Conservation (phyloP, 2,113 vertebrate species). For the Scopus umbretta region DNA sequence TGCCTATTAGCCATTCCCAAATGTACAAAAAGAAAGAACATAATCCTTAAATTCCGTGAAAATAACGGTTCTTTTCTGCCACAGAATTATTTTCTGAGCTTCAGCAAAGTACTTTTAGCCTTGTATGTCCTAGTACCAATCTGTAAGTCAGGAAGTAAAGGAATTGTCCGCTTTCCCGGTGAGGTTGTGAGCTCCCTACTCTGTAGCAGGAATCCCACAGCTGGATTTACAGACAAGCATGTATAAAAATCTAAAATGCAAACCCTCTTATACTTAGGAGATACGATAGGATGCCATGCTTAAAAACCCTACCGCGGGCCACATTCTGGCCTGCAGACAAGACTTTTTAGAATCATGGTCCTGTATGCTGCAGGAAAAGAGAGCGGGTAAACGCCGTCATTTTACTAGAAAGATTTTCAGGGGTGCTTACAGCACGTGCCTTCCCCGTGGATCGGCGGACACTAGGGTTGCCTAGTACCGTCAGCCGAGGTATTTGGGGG, state of each 20-base stretch:
- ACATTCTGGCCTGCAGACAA: neutral
- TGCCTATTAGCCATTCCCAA: neutral
- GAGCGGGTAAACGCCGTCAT: neutral
- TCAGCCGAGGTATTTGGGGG: neutral
- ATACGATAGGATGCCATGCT: rapidly evolving
- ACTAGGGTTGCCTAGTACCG: neutral
- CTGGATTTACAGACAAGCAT: neutral
- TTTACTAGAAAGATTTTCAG: neutral
- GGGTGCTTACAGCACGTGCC: neutral
- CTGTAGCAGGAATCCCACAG: neutral
- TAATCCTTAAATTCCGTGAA: neutral
- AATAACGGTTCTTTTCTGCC: neutral
- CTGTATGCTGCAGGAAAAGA: neutral
- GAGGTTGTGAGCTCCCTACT: neutral
- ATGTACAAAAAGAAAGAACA: neutral
- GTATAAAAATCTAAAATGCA: neutral
- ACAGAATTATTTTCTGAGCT: neutral
- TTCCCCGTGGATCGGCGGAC: rapidly evolving
- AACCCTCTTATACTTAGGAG: neutral
- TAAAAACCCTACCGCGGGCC: neutral
- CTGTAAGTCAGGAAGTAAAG: neutral
- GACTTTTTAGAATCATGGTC: neutral
- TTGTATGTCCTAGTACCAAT: neutral
- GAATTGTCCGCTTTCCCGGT: neutral
- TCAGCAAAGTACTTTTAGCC: neutral